Percentiles rank a stretch among this genome's conserved stretches.
phyloP scores from a whole-genome alignment of 2,888 invertebrate genomes.

The Myathropa florea region DNA sequence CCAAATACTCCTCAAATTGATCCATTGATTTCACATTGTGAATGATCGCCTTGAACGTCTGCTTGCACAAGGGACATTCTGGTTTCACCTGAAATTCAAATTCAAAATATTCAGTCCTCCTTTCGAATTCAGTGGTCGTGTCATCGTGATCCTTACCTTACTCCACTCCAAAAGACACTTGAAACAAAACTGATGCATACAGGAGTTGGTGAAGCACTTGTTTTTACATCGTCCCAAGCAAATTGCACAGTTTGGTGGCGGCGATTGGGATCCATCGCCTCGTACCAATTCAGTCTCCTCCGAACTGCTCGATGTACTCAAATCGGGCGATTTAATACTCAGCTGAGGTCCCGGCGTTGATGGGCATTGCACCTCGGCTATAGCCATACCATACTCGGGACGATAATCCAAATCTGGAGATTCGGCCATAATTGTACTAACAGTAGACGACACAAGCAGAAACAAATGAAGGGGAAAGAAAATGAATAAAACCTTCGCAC shows the following conservation, averaged over 20 bases:
- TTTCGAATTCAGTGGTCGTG: not conserved
- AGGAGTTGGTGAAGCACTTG: constrained; percentile 95
- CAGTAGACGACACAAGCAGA: constrained; percentile 18
- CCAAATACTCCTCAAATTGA: constrained; percentile 93
- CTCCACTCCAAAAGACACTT: constrained; percentile 96
- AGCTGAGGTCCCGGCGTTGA: constrained; percentile 63
- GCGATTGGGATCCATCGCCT: constrained; percentile 82
- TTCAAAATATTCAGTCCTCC: constrained; percentile 25
- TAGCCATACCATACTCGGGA: constrained; percentile 36
- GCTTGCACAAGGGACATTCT: constrained; percentile 96
- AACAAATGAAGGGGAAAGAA: constrained; percentile 11
- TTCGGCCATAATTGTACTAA: constrained; percentile 64
- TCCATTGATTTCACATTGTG: constrained; percentile 94
- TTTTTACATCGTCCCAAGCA: constrained; percentile 93
- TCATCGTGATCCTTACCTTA: constrained; percentile 82
- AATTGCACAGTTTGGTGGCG: constrained; percentile 95
- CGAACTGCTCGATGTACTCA: constrained; percentile 53
- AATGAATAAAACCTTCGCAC: constrained; percentile 5
- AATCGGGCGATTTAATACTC: constrained; percentile 53
- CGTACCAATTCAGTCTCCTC: constrained; percentile 67
- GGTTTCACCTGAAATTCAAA: constrained; percentile 88
- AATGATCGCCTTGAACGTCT: constrained; percentile 93
- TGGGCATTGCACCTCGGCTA: constrained; percentile 55
- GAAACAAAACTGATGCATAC: constrained; percentile 97
- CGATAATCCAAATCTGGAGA: constrained; percentile 63